Evolutionary conservation across 1,140 invertebrate genomes (phyloP).

Genomic region (Hetaerina americana): DNA sequence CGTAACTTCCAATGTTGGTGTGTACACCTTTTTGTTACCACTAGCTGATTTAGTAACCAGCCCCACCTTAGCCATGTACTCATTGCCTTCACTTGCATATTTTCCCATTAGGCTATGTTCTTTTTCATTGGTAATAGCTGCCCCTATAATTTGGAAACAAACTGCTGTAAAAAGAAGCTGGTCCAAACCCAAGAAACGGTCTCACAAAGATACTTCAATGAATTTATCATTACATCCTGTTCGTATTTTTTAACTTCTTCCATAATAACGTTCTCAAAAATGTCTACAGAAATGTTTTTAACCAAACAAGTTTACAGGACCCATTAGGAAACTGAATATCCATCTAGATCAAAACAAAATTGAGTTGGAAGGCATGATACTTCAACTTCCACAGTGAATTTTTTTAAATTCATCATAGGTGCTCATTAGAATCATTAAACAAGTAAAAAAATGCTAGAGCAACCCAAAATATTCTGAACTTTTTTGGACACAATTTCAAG

Average conservation of each 20-base stretch:
- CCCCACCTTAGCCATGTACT: conserved; percentile 47
- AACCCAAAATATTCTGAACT: no score
- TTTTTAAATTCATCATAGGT: neutral
- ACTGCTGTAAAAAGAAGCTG: neutral
- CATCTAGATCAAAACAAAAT: no score
- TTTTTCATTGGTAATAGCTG: conserved; percentile 35
- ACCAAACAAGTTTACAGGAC: no score
- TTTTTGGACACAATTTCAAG: no score
- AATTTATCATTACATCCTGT: neutral
- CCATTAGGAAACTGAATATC: no score
- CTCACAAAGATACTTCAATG: no score
- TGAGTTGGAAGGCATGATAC: no score
- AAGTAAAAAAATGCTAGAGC: neutral
- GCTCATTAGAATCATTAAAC: neutral
- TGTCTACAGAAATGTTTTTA: no score
- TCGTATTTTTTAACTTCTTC: neutral
- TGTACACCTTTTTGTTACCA: conserved; percentile 37
- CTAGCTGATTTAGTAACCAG: conserved; percentile 38
- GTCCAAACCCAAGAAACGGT: neutral
- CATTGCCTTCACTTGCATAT: conserved; percentile 38
- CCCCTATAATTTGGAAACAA: no score
- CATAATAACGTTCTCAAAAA: no score
- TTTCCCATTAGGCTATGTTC: conserved; percentile 39
- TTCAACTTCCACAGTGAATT: no score
- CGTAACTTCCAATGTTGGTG: conserved; percentile 52